Evolutionary conservation across 2,797 vertebrate species (phyloP).

Genomic region (Emydoidea blandingii): DNA sequence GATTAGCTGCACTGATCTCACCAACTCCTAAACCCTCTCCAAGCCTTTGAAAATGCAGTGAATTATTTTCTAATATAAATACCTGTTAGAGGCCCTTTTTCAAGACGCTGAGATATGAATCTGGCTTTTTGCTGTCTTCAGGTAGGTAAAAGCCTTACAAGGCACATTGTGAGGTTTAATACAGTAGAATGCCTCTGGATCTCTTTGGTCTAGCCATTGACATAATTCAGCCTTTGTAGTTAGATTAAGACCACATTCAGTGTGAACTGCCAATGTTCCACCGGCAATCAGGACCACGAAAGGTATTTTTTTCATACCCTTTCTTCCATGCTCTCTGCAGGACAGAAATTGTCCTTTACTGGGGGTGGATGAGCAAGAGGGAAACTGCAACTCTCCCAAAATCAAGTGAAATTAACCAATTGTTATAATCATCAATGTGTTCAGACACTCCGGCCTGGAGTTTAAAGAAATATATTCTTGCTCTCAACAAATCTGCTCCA

Average conservation of each 20-base stretch:
- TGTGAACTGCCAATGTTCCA: not conserved
- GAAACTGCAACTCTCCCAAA: constrained; percentile 56
- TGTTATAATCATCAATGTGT: constrained; percentile 36
- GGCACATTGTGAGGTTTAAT: constrained; percentile 33
- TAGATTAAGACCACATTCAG: constrained; percentile 37
- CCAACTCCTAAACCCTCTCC: not conserved
- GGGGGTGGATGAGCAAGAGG: constrained; percentile 54
- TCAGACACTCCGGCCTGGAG: constrained; percentile 53
- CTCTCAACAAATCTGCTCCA: constrained; percentile 65
- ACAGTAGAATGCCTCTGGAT: constrained; percentile 67
- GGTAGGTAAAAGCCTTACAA: constrained; percentile 39
- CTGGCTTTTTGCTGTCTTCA: not conserved
- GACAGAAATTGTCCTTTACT: constrained; percentile 35
- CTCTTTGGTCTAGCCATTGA: constrained; percentile 40
- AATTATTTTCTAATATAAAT: not conserved
- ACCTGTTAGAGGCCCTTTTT: constrained; percentile 44
- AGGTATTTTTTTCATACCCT: constrained; percentile 26
- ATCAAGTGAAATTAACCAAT: constrained; percentile 59
- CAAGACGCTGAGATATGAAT: constrained; percentile 47
- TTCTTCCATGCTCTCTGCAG: constrained; percentile 64
- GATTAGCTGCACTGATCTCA: not conserved
- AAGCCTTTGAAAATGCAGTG: not conserved
- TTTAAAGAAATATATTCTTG: constrained; percentile 41
- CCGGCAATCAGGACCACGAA: constrained; percentile 37
- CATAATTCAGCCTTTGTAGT: constrained; percentile 25